Evolutionary conservation across 2,888 invertebrate genomes (phyloP).

Genomic region (Palloptera scutellata): DNA sequence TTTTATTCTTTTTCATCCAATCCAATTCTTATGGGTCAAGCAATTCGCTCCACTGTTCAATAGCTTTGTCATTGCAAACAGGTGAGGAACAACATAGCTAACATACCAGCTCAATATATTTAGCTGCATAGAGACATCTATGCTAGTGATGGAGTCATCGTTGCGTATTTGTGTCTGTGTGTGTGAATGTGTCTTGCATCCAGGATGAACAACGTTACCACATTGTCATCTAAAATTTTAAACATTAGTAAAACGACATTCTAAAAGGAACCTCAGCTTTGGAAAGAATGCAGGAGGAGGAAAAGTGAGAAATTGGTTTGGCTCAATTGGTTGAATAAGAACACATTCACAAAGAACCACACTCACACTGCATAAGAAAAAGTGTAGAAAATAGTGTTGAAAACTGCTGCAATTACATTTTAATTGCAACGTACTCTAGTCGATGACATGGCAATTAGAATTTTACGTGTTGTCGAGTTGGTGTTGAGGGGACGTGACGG

Average conservation of each 20-base stretch:
- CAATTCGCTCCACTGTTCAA: no score
- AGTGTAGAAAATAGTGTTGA: conserved; percentile 26
- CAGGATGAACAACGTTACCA: no score
- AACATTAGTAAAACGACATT: neutral
- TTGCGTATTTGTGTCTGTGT: neutral
- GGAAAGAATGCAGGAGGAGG: neutral
- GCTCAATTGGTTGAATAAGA: neutral
- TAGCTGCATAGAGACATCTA: no score
- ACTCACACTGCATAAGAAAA: neutral
- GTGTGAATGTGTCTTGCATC: conserved; percentile 9
- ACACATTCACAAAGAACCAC: neutral
- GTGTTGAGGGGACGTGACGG: neutral
- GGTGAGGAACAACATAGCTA: no score
- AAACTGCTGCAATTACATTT: conserved; percentile 37
- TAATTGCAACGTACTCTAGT: conserved; percentile 38
- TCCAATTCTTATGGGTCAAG: no score
- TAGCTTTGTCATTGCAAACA: no score
- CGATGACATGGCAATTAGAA: conserved; percentile 37
- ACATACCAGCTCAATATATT: no score
- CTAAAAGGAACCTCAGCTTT: neutral
- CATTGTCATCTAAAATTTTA: conserved; percentile 16
- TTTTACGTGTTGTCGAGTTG: conserved; percentile 26
- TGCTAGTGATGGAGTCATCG: neutral
- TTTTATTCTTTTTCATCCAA: no score
- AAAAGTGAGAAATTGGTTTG: conserved; percentile 23